Base-by-base conservation (phyloP, 2,113 vertebrate species). In the Labeo catla region DNA sequence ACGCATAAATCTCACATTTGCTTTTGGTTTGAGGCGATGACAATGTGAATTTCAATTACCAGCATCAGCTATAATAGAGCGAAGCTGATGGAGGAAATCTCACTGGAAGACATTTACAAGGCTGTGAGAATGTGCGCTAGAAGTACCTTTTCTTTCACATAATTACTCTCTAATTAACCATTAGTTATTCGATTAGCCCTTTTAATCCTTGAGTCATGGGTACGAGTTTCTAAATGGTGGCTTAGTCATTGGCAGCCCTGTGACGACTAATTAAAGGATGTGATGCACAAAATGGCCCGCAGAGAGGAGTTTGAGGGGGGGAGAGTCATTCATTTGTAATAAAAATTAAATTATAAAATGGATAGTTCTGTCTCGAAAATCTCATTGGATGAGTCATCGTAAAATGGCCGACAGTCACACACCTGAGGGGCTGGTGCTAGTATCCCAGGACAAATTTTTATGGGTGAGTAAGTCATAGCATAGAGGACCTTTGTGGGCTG, bases 171-270 rank as follows among this genome's bases (percentile, higher is more conserved):
- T 95, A 95, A 96, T 95, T 95, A 95, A 82, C 92, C 93, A 94
- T 95, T 94, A 95, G 94, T 95, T 95, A 95, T 95, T 94, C 87
- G 92, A 96, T 95, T 95, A 95, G 89, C 93, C 92, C 91, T 94
- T 95, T 87, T 87, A 89, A 95, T 95, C 94, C 95, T 92, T 91
- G 93, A 94, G 95, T 94, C 94, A 94, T 93, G 94, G 92, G 92
- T 93, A 92, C 91, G 82, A 83, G 88, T 59, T 93, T 91, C 92
- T 91, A 90, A 93, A 93, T 89, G 91, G 91, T 19, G 85, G 92
- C 92, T 91, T 93, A 93, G 93, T 93, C 93, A 89, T 93, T 77
- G 82, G 70, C 93, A 94, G 90, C 92, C 93, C 91, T 91, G 91
- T 93, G 88, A 89, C 90, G 91, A 89, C 91, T 93, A 92, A 95